Percentiles rank a stretch among this genome's conserved stretches.
Evolutionary conservation across 1,140 invertebrate genomes (phyloP).

Genomic region (Mactra quadrangularis): DNA sequence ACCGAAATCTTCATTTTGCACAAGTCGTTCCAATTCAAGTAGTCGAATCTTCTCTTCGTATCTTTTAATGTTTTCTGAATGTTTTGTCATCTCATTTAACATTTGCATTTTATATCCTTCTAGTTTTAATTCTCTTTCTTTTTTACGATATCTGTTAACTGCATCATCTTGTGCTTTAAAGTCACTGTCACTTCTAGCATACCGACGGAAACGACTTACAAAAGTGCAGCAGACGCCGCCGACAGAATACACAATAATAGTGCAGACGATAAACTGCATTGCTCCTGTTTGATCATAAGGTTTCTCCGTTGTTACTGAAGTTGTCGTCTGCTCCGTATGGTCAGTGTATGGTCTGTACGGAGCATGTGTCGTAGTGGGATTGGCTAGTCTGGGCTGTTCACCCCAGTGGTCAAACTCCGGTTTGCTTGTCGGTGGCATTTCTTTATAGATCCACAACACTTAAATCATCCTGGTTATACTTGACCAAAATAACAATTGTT

Average conservation of each 20-base stretch:
- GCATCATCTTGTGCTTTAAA: conserved; percentile 16
- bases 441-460: too few species aligned
- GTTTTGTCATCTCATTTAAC: conserved; percentile 23
- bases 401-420: too few species aligned
- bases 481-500: too few species aligned
- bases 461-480: too few species aligned
- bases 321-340: too few species aligned
- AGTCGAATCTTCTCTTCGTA: conserved; percentile 40
- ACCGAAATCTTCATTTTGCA: conserved; percentile 11
- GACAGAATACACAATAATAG: conserved; percentile 31
- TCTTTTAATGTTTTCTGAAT: conserved; percentile 14
- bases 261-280: conserved; percentile 47
- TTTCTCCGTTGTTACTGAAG: too few species aligned
- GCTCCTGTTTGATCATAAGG: conserved; percentile 46
- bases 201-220: conserved; percentile 9
- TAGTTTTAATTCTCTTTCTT: conserved; percentile 21
- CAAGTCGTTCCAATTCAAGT: conserved; percentile 6
- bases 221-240: conserved; percentile 39
- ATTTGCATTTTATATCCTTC: conserved; percentile 44
- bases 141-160: conserved; percentile 28
- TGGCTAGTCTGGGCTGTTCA: too few species aligned
- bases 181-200: not conserved
- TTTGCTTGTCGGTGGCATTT: too few species aligned
- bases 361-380: too few species aligned
- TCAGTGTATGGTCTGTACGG: too few species aligned